Conservation (phyloP, 2,113 vertebrate species). For the Hemiscyllium ocellatum region DNA sequence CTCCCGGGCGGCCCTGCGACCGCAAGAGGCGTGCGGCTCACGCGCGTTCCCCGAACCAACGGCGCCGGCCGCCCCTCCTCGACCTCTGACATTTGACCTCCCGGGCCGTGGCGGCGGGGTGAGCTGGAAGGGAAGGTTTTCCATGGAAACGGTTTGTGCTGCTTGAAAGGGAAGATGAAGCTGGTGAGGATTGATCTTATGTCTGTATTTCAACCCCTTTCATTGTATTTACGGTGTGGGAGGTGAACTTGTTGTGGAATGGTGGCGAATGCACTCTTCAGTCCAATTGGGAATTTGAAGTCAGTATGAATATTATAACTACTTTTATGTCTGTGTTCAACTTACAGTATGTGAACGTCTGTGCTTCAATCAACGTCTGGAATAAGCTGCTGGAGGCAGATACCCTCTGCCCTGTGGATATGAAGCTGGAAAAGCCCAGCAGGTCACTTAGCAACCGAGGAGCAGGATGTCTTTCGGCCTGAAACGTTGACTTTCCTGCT, state of each 20-base stretch:
- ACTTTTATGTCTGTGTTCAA: background rate
- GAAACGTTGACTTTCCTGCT: too few relatives aligned
- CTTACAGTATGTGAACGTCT: background rate
- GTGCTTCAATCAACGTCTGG: background rate
- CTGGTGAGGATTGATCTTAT: background rate
- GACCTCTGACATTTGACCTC: background rate
- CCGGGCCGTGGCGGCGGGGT: background rate
- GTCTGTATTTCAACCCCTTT: background rate
- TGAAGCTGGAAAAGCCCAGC: too few relatives aligned
- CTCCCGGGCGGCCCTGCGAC: background rate
- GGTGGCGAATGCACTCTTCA: background rate
- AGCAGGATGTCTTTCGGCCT: too few relatives aligned
- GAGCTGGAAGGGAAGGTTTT: background rate
- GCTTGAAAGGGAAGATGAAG: background rate
- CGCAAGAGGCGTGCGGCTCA: background rate
- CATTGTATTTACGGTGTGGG: background rate
- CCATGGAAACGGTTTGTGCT: background rate
- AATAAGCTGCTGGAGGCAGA: background rate
- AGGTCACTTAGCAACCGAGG: too few relatives aligned
- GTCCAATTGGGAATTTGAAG: background rate
- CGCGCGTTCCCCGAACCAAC: background rate
- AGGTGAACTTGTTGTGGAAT: background rate
- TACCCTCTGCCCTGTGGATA: background rate
- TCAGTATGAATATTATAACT: too few relatives aligned
- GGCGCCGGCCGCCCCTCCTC: background rate